phyloP scores from a whole-genome alignment of 2,888 invertebrate genomes.

The Acanthosepion pharaonis region DNA sequence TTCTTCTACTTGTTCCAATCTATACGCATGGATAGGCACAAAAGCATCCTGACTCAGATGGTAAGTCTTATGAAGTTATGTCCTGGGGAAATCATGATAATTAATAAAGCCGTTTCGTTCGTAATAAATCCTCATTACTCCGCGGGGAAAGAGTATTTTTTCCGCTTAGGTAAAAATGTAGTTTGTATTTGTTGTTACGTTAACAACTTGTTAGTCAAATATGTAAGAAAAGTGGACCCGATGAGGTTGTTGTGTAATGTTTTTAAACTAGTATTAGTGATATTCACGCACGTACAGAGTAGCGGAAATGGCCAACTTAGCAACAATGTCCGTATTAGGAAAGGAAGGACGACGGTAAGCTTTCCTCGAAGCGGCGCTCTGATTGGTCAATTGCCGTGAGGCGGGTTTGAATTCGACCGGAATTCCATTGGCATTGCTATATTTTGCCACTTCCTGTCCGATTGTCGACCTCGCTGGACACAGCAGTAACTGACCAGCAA shows the following conservation, averaged over 20 bases:
- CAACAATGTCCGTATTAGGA: conserved; percentile 33
- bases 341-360: not conserved
- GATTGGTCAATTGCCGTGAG: not conserved
- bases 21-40: not conserved
- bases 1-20: not conserved
- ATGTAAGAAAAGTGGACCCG: not conserved
- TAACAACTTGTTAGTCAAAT: not conserved
- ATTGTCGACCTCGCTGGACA: not conserved
- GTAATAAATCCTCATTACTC: not conserved
- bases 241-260: not conserved
- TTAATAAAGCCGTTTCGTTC: not conserved
- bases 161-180: not conserved
- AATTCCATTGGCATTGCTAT: conserved; percentile 6
- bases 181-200: not conserved
- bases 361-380: not conserved
- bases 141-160: not conserved
- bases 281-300: not conserved
- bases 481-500: not conserved
- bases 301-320: not conserved
- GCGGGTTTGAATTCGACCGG: not conserved
- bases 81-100: not conserved
- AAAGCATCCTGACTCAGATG: not conserved
- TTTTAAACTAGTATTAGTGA: not conserved
- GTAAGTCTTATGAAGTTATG: not conserved
- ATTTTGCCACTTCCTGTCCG: not conserved